Conservation (phyloP, 2,113 vertebrate genomes). For the Tretioscincus oriximinensis region DNA sequence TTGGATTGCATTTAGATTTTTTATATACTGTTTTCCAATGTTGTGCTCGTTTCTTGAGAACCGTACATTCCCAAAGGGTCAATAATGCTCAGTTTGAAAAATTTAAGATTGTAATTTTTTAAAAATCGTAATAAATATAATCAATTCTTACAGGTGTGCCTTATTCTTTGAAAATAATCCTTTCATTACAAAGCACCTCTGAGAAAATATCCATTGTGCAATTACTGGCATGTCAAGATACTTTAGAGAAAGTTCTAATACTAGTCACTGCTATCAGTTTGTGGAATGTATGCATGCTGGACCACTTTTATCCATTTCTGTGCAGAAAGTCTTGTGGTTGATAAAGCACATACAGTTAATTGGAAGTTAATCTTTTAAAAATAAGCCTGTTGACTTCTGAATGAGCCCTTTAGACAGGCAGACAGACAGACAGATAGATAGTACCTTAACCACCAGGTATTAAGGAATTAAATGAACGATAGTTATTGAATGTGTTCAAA, state of each 20-base stretch:
- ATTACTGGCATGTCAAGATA: not conserved
- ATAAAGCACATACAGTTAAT: slow-evolving; percentile 8
- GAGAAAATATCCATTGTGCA: not conserved
- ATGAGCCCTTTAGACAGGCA: not conserved
- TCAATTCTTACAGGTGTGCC: not conserved
- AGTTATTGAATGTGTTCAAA: too few relatives aligned
- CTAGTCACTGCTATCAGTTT: slow-evolving; percentile 3
- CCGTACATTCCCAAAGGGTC: not conserved
- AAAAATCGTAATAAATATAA: not conserved
- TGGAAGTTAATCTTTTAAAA: not conserved
- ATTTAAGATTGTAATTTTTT: slow-evolving; percentile 9
- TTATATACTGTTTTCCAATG: not conserved
- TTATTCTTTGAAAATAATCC: slow-evolving; percentile 3
- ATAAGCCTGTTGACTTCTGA: not conserved
- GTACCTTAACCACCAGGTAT: too few relatives aligned
- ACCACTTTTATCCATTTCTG: not conserved
- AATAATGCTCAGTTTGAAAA: slow-evolving; percentile 12
- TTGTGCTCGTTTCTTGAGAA: not conserved
- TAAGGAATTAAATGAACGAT: too few relatives aligned
- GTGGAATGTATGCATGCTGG: not conserved
- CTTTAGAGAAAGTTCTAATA: not conserved
- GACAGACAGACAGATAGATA: too few relatives aligned
- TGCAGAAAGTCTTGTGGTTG: slow-evolving; percentile 11
- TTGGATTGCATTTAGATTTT: not conserved
- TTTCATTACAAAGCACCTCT: slow-evolving; percentile 1